Conservation (phyloP, 2,797 vertebrate species). For the Lagodon rhomboides region DNA sequence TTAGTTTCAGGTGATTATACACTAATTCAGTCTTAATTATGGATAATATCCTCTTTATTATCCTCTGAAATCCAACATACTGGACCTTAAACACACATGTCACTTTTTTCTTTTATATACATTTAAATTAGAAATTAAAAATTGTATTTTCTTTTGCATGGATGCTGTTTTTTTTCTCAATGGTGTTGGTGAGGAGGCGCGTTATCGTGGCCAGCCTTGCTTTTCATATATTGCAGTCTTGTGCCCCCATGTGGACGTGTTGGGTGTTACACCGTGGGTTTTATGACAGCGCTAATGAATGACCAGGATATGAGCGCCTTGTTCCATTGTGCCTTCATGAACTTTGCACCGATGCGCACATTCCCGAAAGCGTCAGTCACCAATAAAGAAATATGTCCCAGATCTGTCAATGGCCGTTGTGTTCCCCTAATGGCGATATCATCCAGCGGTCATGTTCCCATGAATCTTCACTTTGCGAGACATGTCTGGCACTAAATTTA, state of each 20-base stretch:
- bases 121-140: background rate
- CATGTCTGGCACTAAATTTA: conserved; percentile 71
- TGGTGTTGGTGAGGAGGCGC: conserved; percentile 26
- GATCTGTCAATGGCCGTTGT: conserved; percentile 69
- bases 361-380: conserved; percentile 65
- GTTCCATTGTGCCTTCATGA: conserved; percentile 72
- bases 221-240: conserved; percentile 31
- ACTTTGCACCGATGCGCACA: conserved; percentile 76
- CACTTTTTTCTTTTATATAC: background rate
- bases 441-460: conserved; percentile 45
- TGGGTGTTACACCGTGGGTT: conserved; percentile 14
- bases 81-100: no score
- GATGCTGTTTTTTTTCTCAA: conserved; percentile 49
- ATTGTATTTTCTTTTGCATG: background rate
- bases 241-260: conserved; percentile 69
- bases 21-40: no score
- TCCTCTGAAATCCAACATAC: no score
- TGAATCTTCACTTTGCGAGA: conserved; percentile 50
- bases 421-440: conserved; percentile 54
- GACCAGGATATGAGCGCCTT: conserved; percentile 75
- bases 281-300: conserved; percentile 51
- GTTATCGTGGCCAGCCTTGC: background rate
- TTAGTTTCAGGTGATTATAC: no score
- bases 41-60: no score
- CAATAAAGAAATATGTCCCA: conserved; percentile 60